Percentiles rank a stretch among this genome's conserved stretches.
Evolutionary conservation across 2,113 vertebrate species (phyloP).

Genomic region (Micromys minutus): DNA sequence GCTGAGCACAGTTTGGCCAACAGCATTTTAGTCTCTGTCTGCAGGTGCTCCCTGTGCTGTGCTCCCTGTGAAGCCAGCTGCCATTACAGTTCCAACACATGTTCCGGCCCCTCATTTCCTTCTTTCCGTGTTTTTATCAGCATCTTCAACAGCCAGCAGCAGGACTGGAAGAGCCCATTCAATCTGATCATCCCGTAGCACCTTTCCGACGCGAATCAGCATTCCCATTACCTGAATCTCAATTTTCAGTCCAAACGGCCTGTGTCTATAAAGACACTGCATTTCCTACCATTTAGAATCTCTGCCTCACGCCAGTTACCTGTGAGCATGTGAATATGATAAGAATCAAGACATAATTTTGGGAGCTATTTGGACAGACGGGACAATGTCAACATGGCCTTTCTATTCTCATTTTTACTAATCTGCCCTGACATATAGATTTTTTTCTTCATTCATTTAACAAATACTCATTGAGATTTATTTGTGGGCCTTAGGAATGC

Average conservation of each 20-base stretch:
- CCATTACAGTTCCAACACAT: background rate
- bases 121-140: slow-evolving; percentile 36
- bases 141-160: slow-evolving; percentile 13
- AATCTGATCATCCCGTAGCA: slow-evolving; percentile 8
- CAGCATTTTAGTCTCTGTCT: background rate
- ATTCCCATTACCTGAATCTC: slow-evolving; percentile 67
- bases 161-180: slow-evolving; percentile 12
- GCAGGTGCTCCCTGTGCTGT: background rate
- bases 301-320: slow-evolving; percentile 47
- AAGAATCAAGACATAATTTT: slow-evolving; percentile 68
- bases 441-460: slow-evolving; percentile 25
- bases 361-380: slow-evolving; percentile 54
- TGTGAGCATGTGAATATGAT: slow-evolving; percentile 38
- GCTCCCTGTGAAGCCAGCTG: background rate
- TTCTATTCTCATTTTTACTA: slow-evolving; percentile 63
- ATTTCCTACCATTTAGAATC: slow-evolving; percentile 40
- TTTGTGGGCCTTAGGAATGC: background rate
- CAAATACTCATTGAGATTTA: slow-evolving; percentile 29
- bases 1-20: background rate
- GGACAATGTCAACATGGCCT: slow-evolving; percentile 43
- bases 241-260: slow-evolving; percentile 52
- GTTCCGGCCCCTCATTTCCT: background rate
- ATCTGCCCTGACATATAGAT: slow-evolving; percentile 51
- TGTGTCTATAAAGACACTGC: background rate
- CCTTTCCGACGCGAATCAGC: slow-evolving; percentile 55